Percentiles rank a stretch among this genome's conserved stretches.
Evolutionary conservation across 1,140 invertebrate species (phyloP).

Genomic region (Amphibalanus amphitrite): DNA sequence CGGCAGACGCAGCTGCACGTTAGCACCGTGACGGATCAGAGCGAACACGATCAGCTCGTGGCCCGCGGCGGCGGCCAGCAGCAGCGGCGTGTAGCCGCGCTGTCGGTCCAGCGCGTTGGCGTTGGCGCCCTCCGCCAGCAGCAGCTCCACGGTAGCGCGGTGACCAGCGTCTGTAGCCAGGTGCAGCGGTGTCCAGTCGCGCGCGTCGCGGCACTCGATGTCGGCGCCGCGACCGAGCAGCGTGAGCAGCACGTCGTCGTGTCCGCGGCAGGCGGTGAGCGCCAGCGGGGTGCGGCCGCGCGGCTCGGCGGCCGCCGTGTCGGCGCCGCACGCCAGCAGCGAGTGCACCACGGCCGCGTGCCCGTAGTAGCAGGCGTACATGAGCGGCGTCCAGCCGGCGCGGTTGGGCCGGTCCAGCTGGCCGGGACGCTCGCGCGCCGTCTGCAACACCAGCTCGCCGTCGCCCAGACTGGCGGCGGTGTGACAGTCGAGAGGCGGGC

Average conservation of each 20-base stretch:
- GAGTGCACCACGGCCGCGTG: slow-evolving; percentile 29
- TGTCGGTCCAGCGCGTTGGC: slow-evolving; percentile 25
- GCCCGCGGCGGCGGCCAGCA: slow-evolving; percentile 29
- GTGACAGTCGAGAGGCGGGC: too few relatives aligned
- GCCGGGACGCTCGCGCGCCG: too few relatives aligned
- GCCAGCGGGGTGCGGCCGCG: slow-evolving; percentile 32
- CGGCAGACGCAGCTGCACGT: slow-evolving; percentile 4
- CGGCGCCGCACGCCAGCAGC: slow-evolving; percentile 27
- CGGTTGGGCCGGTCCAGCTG: too few relatives aligned
- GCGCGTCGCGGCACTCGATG: slow-evolving; percentile 23
- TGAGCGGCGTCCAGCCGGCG: slow-evolving; percentile 32
- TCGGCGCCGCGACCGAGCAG: slow-evolving; percentile 23
- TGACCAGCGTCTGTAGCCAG: slow-evolving; percentile 26
- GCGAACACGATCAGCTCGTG: slow-evolving; percentile 31
- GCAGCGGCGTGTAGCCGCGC: slow-evolving; percentile 28
- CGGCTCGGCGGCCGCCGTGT: slow-evolving; percentile 27
- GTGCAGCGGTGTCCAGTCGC: slow-evolving; percentile 28
- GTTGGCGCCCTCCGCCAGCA: slow-evolving; percentile 25
- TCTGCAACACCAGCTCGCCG: too few relatives aligned
- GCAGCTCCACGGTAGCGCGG: slow-evolving; percentile 29
- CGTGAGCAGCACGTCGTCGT: slow-evolving; percentile 28
- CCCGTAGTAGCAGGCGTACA: slow-evolving; percentile 35
- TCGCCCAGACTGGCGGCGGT: too few relatives aligned
- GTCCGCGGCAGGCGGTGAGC: slow-evolving; percentile 28
- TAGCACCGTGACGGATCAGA: slow-evolving; percentile 28